phyloP scores from a whole-genome alignment of 2,797 vertebrate genomes.

The Muraenolepis orangiensis region DNA sequence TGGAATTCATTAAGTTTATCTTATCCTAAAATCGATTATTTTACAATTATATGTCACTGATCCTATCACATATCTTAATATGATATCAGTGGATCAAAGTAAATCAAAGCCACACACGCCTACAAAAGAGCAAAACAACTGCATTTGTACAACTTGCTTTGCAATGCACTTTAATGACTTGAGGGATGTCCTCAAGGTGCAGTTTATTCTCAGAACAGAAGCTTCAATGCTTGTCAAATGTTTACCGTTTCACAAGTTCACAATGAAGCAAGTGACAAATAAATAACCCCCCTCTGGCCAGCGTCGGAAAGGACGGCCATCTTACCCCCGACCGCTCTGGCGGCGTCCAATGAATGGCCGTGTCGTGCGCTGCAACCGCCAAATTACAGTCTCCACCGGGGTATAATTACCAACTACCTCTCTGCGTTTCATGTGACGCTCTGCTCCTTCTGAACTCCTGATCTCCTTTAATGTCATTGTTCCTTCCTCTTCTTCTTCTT shows the following conservation, averaged over 20 bases:
- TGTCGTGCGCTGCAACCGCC: neutral
- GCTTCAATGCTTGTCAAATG: neutral
- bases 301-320: neutral
- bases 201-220: neutral
- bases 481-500: neutral
- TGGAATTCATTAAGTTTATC: neutral
- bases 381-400: constrained; percentile 28
- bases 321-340: neutral
- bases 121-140: neutral
- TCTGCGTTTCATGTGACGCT: constrained; percentile 18
- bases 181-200: neutral
- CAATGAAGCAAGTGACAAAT: neutral
- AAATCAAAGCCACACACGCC: neutral
- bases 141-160: neutral
- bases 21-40: neutral
- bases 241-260: neutral
- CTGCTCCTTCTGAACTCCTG: neutral
- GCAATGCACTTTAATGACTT: neutral
- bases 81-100: neutral
- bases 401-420: constrained; percentile 23
- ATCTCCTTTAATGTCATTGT: too few relatives aligned
- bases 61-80: neutral
- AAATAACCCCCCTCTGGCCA: neutral
- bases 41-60: neutral
- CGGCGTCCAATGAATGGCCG: constrained; percentile 7